A percentile compares a stretch with the other conserved stretches of the same genome.
Conservation (phyloP, 2,888 invertebrate species). For the Quadroppia sp. region DNA sequence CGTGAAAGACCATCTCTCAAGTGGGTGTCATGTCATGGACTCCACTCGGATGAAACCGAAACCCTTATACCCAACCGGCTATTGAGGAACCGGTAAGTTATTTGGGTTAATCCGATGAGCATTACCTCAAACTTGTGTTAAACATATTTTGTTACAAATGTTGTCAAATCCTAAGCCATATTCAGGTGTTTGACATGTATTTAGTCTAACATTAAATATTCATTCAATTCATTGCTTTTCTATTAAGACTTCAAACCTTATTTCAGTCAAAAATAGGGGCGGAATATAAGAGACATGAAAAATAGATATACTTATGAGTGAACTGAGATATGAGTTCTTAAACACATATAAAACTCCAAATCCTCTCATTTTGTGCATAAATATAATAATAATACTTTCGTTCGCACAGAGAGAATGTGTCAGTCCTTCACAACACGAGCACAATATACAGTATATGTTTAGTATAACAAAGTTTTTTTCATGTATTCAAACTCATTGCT, state of each 20-base stretch:
- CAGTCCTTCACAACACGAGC: constrained; percentile 3
- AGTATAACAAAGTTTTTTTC: constrained; percentile 23
- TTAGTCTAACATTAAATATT: constrained; percentile 29
- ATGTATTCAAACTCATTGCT: not conserved
- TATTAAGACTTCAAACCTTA: constrained; percentile 1
- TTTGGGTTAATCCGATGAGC: constrained; percentile 30
- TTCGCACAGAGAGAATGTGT: not conserved
- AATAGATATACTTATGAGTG: constrained; percentile 4
- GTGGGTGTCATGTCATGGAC: constrained; percentile 34
- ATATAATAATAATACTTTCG: constrained; percentile 22
- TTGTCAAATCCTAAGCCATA: not conserved
- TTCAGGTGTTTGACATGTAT: constrained; percentile 23
- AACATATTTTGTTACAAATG: constrained; percentile 17
- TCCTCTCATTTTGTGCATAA: constrained; percentile 11
- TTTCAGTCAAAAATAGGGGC: constrained; percentile 31
- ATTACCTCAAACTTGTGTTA: constrained; percentile 11
- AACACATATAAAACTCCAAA: constrained; percentile 6
- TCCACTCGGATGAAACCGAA: not conserved
- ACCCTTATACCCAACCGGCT: not conserved
- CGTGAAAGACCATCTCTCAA: constrained; percentile 34
- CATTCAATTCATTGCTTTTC: constrained; percentile 21
- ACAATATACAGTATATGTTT: constrained; percentile 35
- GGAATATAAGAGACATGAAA: constrained; percentile 25
- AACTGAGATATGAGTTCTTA: constrained; percentile 15
- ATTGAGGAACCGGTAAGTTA: not conserved